Evolutionary conservation across 2,113 vertebrate genomes (phyloP), one percentile per base, ranked within the genome.

Genomic region (Oostethus manadensis): DNA sequence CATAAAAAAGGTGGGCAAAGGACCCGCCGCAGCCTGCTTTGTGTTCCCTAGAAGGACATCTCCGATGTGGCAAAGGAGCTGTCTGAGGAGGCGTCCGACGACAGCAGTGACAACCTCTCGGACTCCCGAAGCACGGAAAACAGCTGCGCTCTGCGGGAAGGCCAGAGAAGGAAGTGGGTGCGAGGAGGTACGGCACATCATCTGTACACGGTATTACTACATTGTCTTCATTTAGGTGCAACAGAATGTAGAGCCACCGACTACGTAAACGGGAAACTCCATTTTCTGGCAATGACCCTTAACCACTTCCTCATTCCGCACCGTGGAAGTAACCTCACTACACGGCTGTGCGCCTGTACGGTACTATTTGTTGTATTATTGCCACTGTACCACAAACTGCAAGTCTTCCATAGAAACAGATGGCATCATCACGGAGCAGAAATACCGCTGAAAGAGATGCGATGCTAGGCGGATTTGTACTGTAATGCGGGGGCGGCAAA

Each of bases 71-170:
- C 87, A 67, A 96, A 95, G 74, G 94, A 97, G 51, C 88, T 96
- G 40, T 96, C 94, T 0, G 89, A 91, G 38, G 95, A 95, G 3
- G 89, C 80, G 63, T 97, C 96, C 0, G 94, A 97, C 69, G 97
- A 98, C 61, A 96, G 92, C 90, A 92, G 88, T 23, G 96, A 97
- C 44, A 90, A 83, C 42, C 92, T 92, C 9, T 97, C 94, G 0
- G 94, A 98, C 80, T 91, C 93, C 1, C 91, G 73, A 54, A 89
- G 84, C 82, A 68, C 85, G 42, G 89, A 91, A 70, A 91, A 91
- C 88, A 89, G 86, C 80, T 83, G 82, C 67, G 87, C 83, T 66
- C 70, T 56, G 70, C 92, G 88, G 70, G 94, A 94, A 6, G 84
- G 87, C 22, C 86, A 79, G 74, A 94, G 84, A 71, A 94, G 92